phyloP scores from a whole-genome alignment of 2,113 vertebrate species.

The Emydocephalus ijimae region DNA sequence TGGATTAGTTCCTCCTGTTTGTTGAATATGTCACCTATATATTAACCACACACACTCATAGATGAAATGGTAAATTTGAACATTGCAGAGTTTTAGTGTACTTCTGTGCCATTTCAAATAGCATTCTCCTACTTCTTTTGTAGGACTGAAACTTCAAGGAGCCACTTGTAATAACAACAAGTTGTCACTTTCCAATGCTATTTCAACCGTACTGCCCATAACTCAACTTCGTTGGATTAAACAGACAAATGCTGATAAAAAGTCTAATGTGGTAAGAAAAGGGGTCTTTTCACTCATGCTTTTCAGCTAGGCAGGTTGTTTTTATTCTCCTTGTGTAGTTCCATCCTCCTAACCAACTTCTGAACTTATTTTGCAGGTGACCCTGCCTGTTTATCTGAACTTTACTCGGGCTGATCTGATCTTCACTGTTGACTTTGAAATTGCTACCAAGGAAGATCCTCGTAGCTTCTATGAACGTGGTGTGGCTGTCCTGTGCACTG shows the following conservation, averaged over 20 bases:
- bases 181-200: slow-evolving; percentile 87
- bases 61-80: not conserved
- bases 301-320: not conserved
- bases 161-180: slow-evolving; percentile 93
- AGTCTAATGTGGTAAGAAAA: slow-evolving; percentile 81
- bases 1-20: not conserved
- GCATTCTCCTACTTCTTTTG: not conserved
- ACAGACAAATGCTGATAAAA: slow-evolving; percentile 84
- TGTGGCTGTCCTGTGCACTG: slow-evolving; percentile 91
- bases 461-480: slow-evolving; percentile 97
- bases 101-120: not conserved
- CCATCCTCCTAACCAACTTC: accelerated
- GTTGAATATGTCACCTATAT: not conserved
- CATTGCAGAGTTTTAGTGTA: not conserved
- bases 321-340: not conserved
- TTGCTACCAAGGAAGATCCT: slow-evolving; percentile 93
- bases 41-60: not conserved
- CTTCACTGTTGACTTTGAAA: slow-evolving; percentile 97
- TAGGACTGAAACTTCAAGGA: slow-evolving; percentile 92
- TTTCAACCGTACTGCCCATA: slow-evolving; percentile 91
- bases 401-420: slow-evolving; percentile 96
- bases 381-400: slow-evolving; percentile 95
- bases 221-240: slow-evolving; percentile 95
- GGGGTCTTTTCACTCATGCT: not conserved
- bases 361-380: slow-evolving; percentile 75